Base-by-base conservation (phyloP, 2,797 vertebrate species). In the Pangasius larnaudii region DNA sequence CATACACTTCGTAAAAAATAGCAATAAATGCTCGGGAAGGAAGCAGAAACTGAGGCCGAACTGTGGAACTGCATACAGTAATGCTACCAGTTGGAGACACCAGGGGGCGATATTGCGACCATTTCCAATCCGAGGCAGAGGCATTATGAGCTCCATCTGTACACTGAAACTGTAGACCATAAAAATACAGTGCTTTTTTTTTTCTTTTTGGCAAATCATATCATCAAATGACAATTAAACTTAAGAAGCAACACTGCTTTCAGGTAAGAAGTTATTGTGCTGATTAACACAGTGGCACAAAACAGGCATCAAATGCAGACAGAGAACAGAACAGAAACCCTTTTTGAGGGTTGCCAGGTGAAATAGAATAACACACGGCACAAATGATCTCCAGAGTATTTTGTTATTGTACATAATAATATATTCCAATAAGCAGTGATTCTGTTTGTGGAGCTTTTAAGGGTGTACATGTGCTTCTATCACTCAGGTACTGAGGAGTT, bases 1-100 rank as follows among this genome's bases (percentile, higher is more conserved):
- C 94, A 96, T 96, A 97, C 95, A 96, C 94, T 96, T 93, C 94
- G 93, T 97, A 97, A 97, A 96, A 97, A 96, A 97, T 94, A 95
- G 95, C 93, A 95, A 93, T 93, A 93, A 93, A 94, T 94, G 94
- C 93, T 93, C 94, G 93, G 85, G 83, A 93, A 90, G 91, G 91
- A 90, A 86, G 78, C 79, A 86, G 71, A 90, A 71, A 84, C 63
- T 65, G 65, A 83, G 80, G 89, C 85, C 85, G 75, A 84, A 89
- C 90, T 61, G 74, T 89, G 87, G 90, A 83, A 91, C 90, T 46
- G 67, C 86, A 90, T 91, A 91, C 89, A 91, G 82, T 90, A 89
- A 86, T 69, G 85, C 85, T 91, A 88, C 89, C 85, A 88, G 83
- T 86, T 82, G 89, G 89, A 82, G 83, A 91, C 78, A 90, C 87